A percentile compares a stretch with the other conserved stretches of the same genome.
These are phyloP conservation scores for Notiomystis cincta DNA, from an alignment of 2,113 vertebrate species.

Conservation along the genomic window DNA sequence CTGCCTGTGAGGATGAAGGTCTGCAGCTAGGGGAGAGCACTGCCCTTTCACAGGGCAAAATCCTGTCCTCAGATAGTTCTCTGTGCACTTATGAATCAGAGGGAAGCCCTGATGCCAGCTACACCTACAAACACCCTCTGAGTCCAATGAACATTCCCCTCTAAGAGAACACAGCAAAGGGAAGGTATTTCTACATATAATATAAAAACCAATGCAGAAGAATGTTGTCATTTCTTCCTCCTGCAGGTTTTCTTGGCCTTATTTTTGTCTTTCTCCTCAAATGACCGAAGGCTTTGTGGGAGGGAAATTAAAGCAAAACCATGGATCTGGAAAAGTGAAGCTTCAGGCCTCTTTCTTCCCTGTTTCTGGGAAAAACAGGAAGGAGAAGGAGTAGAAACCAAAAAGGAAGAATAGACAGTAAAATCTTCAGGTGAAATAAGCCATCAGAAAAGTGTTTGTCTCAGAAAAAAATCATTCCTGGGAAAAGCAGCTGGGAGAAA, in stretches of 20 bases:
- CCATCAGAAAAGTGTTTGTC: not conserved
- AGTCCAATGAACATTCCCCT: not conserved
- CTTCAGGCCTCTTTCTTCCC: not conserved
- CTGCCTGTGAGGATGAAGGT: not conserved
- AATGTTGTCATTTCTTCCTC: not conserved
- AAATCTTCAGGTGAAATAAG: not conserved
- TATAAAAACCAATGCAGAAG: not conserved
- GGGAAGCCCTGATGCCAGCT: not conserved
- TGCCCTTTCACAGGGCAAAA: not conserved
- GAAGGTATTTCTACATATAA: not conserved
- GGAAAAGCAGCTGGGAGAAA: not conserved
- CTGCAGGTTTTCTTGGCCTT: not conserved
- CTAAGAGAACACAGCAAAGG: not conserved
- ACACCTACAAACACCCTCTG: not conserved
- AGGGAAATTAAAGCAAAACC: not conserved
- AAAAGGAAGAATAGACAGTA: not conserved
- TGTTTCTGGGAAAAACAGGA: not conserved
- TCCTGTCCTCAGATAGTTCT: not conserved
- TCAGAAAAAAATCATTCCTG: not conserved
- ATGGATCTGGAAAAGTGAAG: not conserved
- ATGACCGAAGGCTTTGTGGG: not conserved
- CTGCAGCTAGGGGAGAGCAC: not conserved
- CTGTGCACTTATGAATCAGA: not conserved
- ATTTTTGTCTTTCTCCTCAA: not conserved
- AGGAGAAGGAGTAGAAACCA: not conserved